Evolutionary conservation across 2,888 invertebrate genomes (phyloP), one percentile per base, ranked within the genome.

Genomic region (Boloria selene): DNA sequence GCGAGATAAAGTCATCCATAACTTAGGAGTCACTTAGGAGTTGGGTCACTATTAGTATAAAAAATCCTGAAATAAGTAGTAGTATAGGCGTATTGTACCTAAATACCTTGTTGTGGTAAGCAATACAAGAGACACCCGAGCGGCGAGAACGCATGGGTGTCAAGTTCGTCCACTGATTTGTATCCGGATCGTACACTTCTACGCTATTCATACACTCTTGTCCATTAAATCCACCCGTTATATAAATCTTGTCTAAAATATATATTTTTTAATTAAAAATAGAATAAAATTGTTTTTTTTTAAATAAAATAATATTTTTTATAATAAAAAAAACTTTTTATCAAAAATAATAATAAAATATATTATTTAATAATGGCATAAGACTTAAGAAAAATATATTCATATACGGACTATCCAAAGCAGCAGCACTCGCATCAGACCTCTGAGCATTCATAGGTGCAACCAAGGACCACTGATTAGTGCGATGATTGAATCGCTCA

Each of bases 371-470:
- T 22, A 22, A 22, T 22, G 22, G 22, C 3, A 22, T 22, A 22
- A 3, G 22, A 4, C 14, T n/a, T 18, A 44, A 56, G n/a, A 18
- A 7, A 22, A 5, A 13, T 50, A 50, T 44, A 56, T n/a, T 38
- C 5, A 68, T 59, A 31, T 59, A 59, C 49, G 31, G 31, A 94
- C 96, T 96, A 71, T 97, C 95, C 42, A 97, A 87, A 0, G 96
- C 94, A n/a, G 98, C 96, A 4, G 98, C 97, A 81, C 97, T 97
- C 0, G 98, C 98, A 81, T 98, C 98, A 22, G 98, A 98, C 72
- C 98, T 93, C 79, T 96, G 96, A 72, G 95, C 95, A 80, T 96
- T 95, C 98, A 98, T 98, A 0, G 97, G 95, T 0, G 97, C 95
- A 17, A 98, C 95, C 72, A 97, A 90, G 0, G 96, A 95, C 97